Evolutionary conservation across 2,113 vertebrate species (phyloP), one percentile per base, ranked within the genome.

Genomic region (Paraplagusia blochii): DNA sequence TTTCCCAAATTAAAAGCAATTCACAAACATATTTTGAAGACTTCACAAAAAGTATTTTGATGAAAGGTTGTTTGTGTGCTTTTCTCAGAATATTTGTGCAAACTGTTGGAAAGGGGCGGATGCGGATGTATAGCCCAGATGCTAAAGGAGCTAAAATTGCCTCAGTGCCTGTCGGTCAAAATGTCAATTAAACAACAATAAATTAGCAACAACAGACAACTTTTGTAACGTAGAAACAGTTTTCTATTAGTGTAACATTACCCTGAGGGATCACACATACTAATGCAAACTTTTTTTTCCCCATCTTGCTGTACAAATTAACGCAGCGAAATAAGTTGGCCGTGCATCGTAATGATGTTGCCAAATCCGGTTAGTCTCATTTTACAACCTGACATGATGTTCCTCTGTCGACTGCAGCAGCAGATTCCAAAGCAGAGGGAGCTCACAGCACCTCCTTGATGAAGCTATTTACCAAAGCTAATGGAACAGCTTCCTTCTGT

Each of bases 401-500:
- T 49, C 14, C 35, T 40, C 4, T 14, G 67, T 66, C 53, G 60
- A 63, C 14, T 56, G 16, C 34, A 60, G 69, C 54, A 45, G 53
- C 65, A 79, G 69, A 15, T 43, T 65, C 53, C 45, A 54, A 49
- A 73, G 54, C 66, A 79, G 63, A 76, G 54, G 68, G 61, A 69
- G 79, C 72, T 82, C 72, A 66, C 63, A 79, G 72, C 67, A 69
- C 80, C 66, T 65, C 44, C 49, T 69, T 50, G 65, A 68, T 76
- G 66, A 80, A 80, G 76, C 39, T 72, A 78, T 79, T 72, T 69
- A 80, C 44, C 55, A 69, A 68, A 64, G 51, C 57, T 66, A 68
- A 72, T 64, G 73, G 51, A 81, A 65, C 78, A 83, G 76, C 69
- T 79, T 83, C 67, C 82, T 48, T 58, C 64, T 83, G 77, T 83